Evolutionary conservation across 1,140 invertebrate species (phyloP).

Genomic region (Drosophila aff.): DNA sequence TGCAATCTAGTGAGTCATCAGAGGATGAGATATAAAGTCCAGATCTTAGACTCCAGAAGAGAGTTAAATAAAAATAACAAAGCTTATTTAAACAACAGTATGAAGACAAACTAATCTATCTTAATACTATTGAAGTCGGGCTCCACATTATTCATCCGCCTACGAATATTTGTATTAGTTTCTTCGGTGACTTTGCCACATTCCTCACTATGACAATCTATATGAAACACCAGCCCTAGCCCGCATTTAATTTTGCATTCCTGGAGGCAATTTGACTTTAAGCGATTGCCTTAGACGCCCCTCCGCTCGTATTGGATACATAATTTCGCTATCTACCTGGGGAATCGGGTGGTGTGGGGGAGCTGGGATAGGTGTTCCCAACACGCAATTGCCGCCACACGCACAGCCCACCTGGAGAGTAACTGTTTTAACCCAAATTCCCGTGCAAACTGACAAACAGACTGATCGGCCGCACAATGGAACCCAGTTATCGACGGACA

Average conservation of each 20-base stretch:
- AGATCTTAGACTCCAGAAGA: background rate
- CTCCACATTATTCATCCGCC: background rate
- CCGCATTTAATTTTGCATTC: slow-evolving; percentile 53
- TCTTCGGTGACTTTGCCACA: slow-evolving; percentile 4
- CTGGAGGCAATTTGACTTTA: slow-evolving; percentile 44
- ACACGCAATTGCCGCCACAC: slow-evolving; percentile 41
- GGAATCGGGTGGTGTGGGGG: slow-evolving; percentile 37
- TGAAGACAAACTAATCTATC: too few relatives aligned
- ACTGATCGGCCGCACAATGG: slow-evolving; percentile 34
- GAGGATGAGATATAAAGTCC: background rate
- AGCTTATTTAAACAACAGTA: background rate
- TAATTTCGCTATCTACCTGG: slow-evolving; percentile 60
- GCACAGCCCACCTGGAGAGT: slow-evolving; percentile 39
- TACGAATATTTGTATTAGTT: slow-evolving; percentile 12
- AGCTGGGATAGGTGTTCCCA: slow-evolving; percentile 39
- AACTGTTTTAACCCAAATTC: slow-evolving; percentile 37
- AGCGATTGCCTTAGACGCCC: slow-evolving; percentile 12
- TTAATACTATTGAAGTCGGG: too few relatives aligned
- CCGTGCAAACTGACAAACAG: slow-evolving; percentile 27
- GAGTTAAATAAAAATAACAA: background rate
- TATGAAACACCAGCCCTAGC: slow-evolving; percentile 7
- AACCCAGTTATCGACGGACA: slow-evolving; percentile 15
- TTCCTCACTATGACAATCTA: slow-evolving; percentile 10
- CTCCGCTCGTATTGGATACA: slow-evolving; percentile 38
- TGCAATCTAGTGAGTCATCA: background rate